Evolutionary conservation across 1,140 invertebrate genomes (phyloP), one percentile per base, ranked within the genome.

Genomic region (Drosophila novamexicana): DNA sequence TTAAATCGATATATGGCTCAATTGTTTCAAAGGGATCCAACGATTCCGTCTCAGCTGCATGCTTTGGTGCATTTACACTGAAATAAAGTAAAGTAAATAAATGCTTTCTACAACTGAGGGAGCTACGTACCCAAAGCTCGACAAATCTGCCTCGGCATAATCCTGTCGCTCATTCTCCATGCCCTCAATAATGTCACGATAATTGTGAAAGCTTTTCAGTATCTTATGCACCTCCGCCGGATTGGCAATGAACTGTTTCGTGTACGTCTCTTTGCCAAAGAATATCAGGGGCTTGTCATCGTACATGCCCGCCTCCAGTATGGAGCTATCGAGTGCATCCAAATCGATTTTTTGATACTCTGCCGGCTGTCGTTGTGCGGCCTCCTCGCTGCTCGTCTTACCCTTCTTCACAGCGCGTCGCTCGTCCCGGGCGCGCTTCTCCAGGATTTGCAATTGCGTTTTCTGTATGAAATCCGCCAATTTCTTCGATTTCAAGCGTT

Each of bases 391-490:
- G 89, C 92, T 66, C 92, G 93, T 86, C 91, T 93, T 75, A 62
- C 72, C 12, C 79, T 91, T 61, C 69, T 89, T 65, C 76, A 89
- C 50, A 62, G 82, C 54, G 68, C 72, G 66, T 80, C 92, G 69
- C 84, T 93, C 77, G 49, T 72, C 75, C 50, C 90, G 81, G 58
- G 71, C 78, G 73, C 85, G 80, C 32, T 83, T 84, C 9, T 91
- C 85, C 14, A 91, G 62, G 37, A 94, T 81, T 85, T 93, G 73
- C 69, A 93, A 44, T 93, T 94, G 58, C 93, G 93, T 79, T 93
- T 94, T 94, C 44, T 93, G 90, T 12, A 95, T 94, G 16, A 96
- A 91, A 58, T 94, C 93, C 22, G 95, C 94, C 16, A 96, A 81
- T 86, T 96, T 94, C 61, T 93, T 91, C 1, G 95, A 93, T 84